Base-by-base conservation (phyloP, 2,888 invertebrate genomes). In the Pseudoips prasinana region DNA sequence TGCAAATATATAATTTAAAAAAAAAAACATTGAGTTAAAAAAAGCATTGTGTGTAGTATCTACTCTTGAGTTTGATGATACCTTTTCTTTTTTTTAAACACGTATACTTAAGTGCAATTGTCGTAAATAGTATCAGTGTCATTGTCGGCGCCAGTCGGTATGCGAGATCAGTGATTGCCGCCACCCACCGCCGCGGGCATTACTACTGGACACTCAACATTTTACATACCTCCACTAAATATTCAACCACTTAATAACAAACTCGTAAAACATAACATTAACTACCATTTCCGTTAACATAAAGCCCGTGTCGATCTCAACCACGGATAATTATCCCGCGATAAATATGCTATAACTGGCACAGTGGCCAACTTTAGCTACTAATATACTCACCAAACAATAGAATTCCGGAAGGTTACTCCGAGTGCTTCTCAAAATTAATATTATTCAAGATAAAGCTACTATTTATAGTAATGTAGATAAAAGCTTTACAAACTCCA, bases 131-230 rank as follows among this genome's bases (percentile, higher is more conserved):
- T 22, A 6, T 38, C 48, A 47, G 43, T 52, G 58, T 54, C 55
- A 51, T 29, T 45, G 47, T 50, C 33, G 55, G 51, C 50, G 58
- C 48, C 53, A 39, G 43, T 37, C 35, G 61, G 60, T 55, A 64
- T 65, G 58, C 57, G 49, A 58, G 69, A 73, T 72, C 53, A 30
- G 45, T 28, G 71, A 72, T 73, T 65, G 61, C 42, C 36, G 50
- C 61, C 59, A 59, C 58, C 62, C 58, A 62, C 55, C 44, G 62
- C 61, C 46, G 26, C 33, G 32, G 46, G 57, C 54, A 22, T 10
- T 19, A 5, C 29, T 7, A 23, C 33, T 25, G 30, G 25, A 37
- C 39, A 29, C 19, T 10, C 22, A 2, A 2, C 20, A 20, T n/a
- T 20, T 7, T 20, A 20, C 20, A 5, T 20, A 20, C 20, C n/a